Percentiles rank a stretch among this genome's conserved stretches.
phyloP scores from a whole-genome alignment of 2,888 invertebrate genomes.

The Drosophila atroscutellata region DNA sequence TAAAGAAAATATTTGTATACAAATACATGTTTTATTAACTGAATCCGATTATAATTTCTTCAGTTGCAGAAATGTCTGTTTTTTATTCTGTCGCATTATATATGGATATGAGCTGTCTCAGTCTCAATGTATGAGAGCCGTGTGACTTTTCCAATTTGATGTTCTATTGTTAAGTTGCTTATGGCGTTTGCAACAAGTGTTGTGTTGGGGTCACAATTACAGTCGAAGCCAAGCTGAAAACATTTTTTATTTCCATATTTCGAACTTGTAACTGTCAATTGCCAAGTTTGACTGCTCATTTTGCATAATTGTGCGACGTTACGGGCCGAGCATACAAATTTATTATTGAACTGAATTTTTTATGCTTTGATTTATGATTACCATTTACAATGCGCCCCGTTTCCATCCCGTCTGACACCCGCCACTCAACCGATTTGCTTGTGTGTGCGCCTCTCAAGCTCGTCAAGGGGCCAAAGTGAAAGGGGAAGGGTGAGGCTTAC shows the following conservation, averaged over 20 bases:
- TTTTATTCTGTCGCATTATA: background rate
- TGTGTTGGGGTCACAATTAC: background rate
- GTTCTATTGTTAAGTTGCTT: constrained; percentile 3
- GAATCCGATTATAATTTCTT: background rate
- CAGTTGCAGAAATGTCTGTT: background rate
- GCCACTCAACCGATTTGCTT: constrained; percentile 14
- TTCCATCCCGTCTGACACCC: background rate
- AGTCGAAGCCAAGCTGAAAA: constrained; percentile 26
- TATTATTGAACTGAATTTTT: constrained; percentile 74
- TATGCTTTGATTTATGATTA: constrained; percentile 77
- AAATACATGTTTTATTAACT: background rate
- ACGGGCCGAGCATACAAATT: constrained; percentile 71
- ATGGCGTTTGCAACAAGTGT: constrained; percentile 5
- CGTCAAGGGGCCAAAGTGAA: background rate
- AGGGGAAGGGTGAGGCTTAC: background rate
- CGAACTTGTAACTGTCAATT: constrained; percentile 66
- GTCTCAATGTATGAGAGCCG: background rate
- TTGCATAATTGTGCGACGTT: constrained; percentile 66
- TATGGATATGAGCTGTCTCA: background rate
- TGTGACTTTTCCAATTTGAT: constrained; percentile 4
- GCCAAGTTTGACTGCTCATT: constrained; percentile 73
- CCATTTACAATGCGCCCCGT: constrained; percentile 31
- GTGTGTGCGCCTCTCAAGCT: background rate
- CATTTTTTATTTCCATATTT: constrained; percentile 35
- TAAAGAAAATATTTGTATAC: background rate